Evolutionary conservation across 2,113 vertebrate species (phyloP), one percentile per base, ranked within the genome.

Genomic region (Mugil cephalus): DNA sequence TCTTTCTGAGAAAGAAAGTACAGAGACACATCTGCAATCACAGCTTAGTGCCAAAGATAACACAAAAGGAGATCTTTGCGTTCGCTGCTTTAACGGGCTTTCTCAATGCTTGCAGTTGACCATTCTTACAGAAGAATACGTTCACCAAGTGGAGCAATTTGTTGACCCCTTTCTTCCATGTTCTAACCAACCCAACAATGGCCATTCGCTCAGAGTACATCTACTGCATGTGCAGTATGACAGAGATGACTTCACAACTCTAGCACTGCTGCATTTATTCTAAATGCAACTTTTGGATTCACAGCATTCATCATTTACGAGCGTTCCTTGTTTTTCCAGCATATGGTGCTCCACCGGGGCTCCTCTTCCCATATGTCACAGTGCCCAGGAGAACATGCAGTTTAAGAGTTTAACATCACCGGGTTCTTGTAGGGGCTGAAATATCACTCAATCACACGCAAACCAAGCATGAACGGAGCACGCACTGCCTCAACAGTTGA

Each of bases 251-350:
- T 2, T 24, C 24, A 36, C 52, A 24, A n/a, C 47, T 21, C 6
- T 19, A 10, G 8, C 6, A 7, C 46, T 19, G 39, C 66, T 30
- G 58, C 39, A 10, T 56, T 62, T 56, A 65, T 53, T 14, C 40
- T 60, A 66, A 78, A 66, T 51, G 55, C 50, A 77, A 69, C 40
- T 75, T 82, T 50, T 68, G 69, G 52, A 11, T 73, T 76, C 19
- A 14, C 45, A 50, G 24, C 15, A 74, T 87, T 40, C 63, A 76
- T 77, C 55, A 84, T 84, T 88, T 74, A 87, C 88, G 78, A 87
- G 56, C 19, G 1, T 66, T 85, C 61, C 74, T 69, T 74, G 46
- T 85, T 86, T 82, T 58, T 47, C 5, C 34, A 82, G 63, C 83
- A 85, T 85, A 86, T 78, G 83, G 69, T n/a, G 45, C 73, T 82